Evolutionary conservation across 1,140 invertebrate species (phyloP).

Genomic region (Varroa destructor): DNA sequence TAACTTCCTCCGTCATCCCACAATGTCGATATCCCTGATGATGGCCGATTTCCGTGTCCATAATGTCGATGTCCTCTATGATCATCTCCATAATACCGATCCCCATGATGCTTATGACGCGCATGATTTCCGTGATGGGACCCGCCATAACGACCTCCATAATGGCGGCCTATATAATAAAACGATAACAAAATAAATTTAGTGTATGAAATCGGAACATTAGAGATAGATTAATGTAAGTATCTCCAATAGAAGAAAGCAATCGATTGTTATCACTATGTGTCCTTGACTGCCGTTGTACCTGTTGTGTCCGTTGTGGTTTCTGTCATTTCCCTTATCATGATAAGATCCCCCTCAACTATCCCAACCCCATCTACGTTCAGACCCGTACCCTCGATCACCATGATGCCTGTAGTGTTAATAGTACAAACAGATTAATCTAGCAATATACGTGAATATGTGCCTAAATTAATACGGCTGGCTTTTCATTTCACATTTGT

Average conservation of each 20-base stretch:
- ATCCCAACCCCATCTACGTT: conserved; percentile 18
- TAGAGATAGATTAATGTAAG: no score
- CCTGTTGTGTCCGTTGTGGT: conserved; percentile 2
- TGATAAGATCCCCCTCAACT: neutral
- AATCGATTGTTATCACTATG: neutral
- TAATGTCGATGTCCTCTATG: conserved; percentile 7
- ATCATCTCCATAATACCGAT: neutral
- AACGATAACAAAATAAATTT: no score
- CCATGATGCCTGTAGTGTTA: conserved; percentile 2
- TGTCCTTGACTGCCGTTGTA: neutral
- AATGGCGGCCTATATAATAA: neutral
- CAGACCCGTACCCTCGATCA: conserved; percentile 3
- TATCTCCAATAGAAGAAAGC: no score
- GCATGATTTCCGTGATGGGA: neutral
- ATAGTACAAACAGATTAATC: neutral
- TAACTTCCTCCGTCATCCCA: no score
- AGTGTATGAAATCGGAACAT: no score
- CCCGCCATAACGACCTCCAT: conserved; percentile 1
- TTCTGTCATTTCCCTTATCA: neutral
- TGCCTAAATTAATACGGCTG: no score
- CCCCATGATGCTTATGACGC: neutral
- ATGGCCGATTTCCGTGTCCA: neutral
- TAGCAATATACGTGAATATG: neutral
- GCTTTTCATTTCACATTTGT: no score
- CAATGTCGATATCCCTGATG: neutral